phyloP scores from a whole-genome alignment of 2,888 invertebrate genomes.

The Xestia xanthographa region DNA sequence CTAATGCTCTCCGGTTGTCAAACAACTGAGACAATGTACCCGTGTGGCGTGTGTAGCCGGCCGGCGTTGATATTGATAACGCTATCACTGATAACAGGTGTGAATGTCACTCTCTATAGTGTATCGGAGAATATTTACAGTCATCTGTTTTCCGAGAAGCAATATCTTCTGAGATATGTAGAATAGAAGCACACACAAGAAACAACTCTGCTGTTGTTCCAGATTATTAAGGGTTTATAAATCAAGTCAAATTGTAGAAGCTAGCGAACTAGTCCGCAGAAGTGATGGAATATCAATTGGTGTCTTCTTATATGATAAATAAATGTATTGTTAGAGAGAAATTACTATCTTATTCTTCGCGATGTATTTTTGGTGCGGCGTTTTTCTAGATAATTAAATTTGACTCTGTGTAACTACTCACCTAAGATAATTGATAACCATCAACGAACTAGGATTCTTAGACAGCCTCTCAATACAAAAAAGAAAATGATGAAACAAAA shows the following conservation, averaged over 20 bases:
- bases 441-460: too few species aligned
- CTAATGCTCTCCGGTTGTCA: constrained; percentile 26
- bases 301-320: too few species aligned
- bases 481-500: background rate
- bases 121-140: background rate
- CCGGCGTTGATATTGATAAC: constrained; percentile 45
- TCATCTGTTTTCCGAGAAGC: background rate
- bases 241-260: too few species aligned
- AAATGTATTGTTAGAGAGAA: too few species aligned
- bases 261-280: too few species aligned
- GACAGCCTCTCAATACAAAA: too few species aligned
- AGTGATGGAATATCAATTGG: too few species aligned
- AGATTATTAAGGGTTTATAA: too few species aligned
- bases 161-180: background rate
- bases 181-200: background rate
- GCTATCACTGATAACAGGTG: constrained; percentile 50
- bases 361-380: too few species aligned
- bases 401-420: background rate
- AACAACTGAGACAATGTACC: constrained; percentile 25
- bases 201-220: background rate
- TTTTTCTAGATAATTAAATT: background rate
- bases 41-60: constrained; percentile 2
- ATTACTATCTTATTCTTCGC: too few species aligned
- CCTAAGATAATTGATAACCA: too few species aligned
- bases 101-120: constrained; percentile 19